Evolutionary conservation across 2,888 invertebrate species (phyloP).

Genomic region (Eristalinus aeneus): DNA sequence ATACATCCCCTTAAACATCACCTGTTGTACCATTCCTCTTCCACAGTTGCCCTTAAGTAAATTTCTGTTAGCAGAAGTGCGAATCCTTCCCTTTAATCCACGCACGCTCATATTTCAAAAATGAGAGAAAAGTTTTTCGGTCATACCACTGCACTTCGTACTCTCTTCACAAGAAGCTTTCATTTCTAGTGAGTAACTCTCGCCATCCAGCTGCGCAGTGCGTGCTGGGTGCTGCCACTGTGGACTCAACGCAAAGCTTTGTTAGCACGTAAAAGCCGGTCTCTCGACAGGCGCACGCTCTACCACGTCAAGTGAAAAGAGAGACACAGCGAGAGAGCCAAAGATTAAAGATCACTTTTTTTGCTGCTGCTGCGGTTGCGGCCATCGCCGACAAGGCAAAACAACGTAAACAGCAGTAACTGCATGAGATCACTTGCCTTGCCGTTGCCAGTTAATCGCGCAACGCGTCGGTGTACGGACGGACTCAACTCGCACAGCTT

Average conservation of each 20-base stretch:
- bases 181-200: neutral
- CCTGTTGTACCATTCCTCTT: neutral
- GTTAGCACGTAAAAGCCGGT: slow-evolving; percentile 52
- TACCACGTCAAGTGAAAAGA: slow-evolving; percentile 15
- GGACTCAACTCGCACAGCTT: slow-evolving; percentile 11
- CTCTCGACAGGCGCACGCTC: slow-evolving; percentile 32
- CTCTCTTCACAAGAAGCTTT: neutral
- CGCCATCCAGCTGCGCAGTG: neutral
- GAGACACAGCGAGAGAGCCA: slow-evolving; percentile 24
- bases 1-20: too few relatives aligned
- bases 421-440: slow-evolving; percentile 58
- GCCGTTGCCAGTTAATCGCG: slow-evolving; percentile 61
- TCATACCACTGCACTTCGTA: neutral
- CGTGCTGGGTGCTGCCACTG: neutral
- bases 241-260: neutral
- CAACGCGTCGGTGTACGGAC: slow-evolving; percentile 57
- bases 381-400: slow-evolving; percentile 9
- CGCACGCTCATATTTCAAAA: neutral
- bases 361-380: neutral
- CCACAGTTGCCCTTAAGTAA: neutral
- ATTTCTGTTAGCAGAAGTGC: neutral
- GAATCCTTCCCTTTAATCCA: neutral
- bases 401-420: slow-evolving; percentile 4
- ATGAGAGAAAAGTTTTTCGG: neutral
- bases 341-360: slow-evolving; percentile 58